Evolutionary conservation across 2,888 invertebrate species (phyloP).

Genomic region (Drosophila mettleri): DNA sequence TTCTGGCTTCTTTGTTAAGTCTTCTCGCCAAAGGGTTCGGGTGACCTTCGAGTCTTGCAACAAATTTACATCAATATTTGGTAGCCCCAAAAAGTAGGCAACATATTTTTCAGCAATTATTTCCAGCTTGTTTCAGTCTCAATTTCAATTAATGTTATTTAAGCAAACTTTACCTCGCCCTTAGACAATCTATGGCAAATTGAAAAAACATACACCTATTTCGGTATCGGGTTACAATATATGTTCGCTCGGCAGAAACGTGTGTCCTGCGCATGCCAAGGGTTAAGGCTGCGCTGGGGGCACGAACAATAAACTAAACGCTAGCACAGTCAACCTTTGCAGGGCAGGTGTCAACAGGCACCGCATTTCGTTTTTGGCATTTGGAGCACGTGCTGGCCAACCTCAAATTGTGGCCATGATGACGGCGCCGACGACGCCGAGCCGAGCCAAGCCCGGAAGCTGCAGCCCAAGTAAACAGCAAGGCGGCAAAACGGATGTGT

Average conservation of each 20-base stretch:
- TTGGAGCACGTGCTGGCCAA: constrained; percentile 67
- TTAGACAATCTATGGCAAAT: not conserved
- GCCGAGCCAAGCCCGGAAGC: constrained; percentile 59
- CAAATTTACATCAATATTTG: too few species aligned
- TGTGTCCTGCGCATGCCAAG: constrained; percentile 11
- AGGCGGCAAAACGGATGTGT: constrained; percentile 76
- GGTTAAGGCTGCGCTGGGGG: constrained; percentile 34
- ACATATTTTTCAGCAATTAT: not conserved
- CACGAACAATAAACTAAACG: constrained; percentile 56
- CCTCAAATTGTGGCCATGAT: constrained; percentile 56
- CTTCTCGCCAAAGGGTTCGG: too few species aligned
- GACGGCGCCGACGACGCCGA: constrained; percentile 29
- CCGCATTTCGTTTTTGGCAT: constrained; percentile 51
- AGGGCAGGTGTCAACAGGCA: constrained; percentile 67
- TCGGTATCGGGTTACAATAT: not conserved
- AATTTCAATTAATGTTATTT: not conserved
- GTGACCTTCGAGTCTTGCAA: too few species aligned
- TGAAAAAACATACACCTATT: not conserved
- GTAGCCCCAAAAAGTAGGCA: constrained; percentile 5
- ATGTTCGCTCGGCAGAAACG: not conserved
- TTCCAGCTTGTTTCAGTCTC: not conserved
- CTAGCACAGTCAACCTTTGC: constrained; percentile 32
- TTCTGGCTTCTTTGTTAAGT: too few species aligned
- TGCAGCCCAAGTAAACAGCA: constrained; percentile 68
- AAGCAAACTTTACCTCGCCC: too few species aligned